These are phyloP conservation scores for Rhinoderma darwinii DNA, from an alignment of 2,113 vertebrate genomes.

Conservation along the genomic window DNA sequence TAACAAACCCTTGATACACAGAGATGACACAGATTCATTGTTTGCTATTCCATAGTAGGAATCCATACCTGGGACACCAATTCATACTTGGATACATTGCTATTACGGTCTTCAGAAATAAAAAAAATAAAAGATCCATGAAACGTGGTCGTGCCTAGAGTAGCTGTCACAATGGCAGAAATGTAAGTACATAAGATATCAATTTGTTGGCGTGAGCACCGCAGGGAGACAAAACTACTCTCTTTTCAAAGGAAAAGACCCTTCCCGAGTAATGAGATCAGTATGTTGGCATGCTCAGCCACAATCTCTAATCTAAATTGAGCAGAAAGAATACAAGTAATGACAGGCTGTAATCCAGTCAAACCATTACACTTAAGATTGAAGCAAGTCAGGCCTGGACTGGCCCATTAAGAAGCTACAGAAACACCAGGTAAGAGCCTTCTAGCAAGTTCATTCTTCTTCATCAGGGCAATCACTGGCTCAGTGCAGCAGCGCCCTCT, in stretches of 20 bases:
- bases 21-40: not conserved
- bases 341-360: constrained; percentile 49
- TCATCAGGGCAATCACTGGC: not conserved
- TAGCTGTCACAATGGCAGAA: not conserved
- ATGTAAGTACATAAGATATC: constrained; percentile 36
- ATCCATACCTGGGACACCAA: not conserved
- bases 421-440: constrained; percentile 28
- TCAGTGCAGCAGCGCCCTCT: not conserved
- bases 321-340: constrained; percentile 53
- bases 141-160: not conserved
- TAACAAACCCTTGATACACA: not conserved
- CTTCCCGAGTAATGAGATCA: constrained; percentile 46
- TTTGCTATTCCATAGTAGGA: not conserved
- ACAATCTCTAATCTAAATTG: constrained; percentile 49
- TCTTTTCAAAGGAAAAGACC: constrained; percentile 53
- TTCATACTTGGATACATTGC: not conserved
- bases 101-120: not conserved
- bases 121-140: not conserved
- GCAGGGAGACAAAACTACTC: constrained; percentile 40
- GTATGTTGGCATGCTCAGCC: constrained; percentile 39
- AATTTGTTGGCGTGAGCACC: constrained; percentile 38
- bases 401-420: constrained; percentile 31
- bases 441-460: not conserved
- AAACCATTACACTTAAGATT: constrained; percentile 42
- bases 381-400: constrained; percentile 38